These are phyloP conservation scores for Eurois occulta DNA, from an alignment of 2,888 invertebrate species.

Conservation along the genomic window DNA sequence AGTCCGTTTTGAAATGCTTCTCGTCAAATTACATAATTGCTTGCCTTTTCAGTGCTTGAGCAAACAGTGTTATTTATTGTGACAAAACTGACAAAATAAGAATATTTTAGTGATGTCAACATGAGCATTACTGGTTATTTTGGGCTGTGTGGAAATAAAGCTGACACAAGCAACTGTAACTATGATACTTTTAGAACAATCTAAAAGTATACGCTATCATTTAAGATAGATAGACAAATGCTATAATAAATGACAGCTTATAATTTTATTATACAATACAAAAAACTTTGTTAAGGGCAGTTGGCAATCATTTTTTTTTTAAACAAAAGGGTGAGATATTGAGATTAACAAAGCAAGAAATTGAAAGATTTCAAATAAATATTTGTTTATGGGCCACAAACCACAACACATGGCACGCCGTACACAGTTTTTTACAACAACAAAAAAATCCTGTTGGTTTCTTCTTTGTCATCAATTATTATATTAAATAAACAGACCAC, in stretches of 20 bases:
- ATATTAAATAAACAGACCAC: constrained; percentile 44
- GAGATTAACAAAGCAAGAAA: background rate
- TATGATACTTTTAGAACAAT: background rate
- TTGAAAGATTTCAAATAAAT: background rate
- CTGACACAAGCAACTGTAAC: background rate
- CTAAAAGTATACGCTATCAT: no score
- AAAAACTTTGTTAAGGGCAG: background rate
- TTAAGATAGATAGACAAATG: no score
- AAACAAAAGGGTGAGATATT: no score
- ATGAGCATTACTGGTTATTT: background rate
- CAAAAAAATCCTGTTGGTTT: background rate
- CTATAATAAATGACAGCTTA: no score
- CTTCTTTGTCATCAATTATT: constrained; percentile 8
- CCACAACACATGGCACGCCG: constrained; percentile 1
- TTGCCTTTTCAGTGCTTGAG: constrained; percentile 27
- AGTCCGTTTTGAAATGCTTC: constrained; percentile 22
- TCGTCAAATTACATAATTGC: constrained; percentile 24
- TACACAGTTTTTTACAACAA: background rate
- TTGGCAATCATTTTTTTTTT: background rate
- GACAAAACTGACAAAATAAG: background rate
- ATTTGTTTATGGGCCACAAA: background rate
- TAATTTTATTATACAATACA: no score
- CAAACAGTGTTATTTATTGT: constrained; percentile 33
- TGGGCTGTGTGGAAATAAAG: background rate
- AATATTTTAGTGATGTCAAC: background rate